These are phyloP conservation scores for Phyllostomus discolor DNA, from an alignment of 2,113 vertebrate species.

Conservation along the genomic window DNA sequence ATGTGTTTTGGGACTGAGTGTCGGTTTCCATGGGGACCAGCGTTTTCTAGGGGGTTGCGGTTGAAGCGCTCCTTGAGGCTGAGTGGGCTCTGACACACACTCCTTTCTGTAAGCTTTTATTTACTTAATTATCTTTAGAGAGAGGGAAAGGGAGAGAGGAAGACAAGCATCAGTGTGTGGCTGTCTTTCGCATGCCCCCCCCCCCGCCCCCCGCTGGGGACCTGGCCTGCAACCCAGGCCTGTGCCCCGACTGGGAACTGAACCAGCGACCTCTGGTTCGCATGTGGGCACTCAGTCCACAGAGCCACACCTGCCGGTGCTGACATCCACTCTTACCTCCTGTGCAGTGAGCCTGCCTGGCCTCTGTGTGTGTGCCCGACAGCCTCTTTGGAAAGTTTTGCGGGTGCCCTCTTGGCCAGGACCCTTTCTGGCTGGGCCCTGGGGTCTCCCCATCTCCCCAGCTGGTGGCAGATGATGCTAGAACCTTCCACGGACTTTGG, in stretches of 20 bases:
- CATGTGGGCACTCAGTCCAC: too few relatives aligned
- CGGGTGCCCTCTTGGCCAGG: background rate
- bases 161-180: too few relatives aligned
- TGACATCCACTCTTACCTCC: fast-evolving
- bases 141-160: too few relatives aligned
- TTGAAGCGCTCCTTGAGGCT: too few relatives aligned
- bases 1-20: background rate
- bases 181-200: too few relatives aligned
- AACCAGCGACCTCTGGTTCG: too few relatives aligned
- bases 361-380: background rate
- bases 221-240: too few relatives aligned
- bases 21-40: background rate
- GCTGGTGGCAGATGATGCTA: background rate
- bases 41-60: background rate
- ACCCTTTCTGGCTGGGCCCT: background rate
- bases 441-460: fast-evolving
- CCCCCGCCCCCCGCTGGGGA: too few relatives aligned
- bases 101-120: too few relatives aligned
- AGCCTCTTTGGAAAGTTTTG: background rate
- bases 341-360: background rate
- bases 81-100: fast-evolving
- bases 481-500: background rate
- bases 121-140: too few relatives aligned
- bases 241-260: too few relatives aligned
- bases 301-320: too few relatives aligned